A percentile compares a stretch with the other conserved stretches of the same genome.
Conservation (phyloP, 2,797 vertebrate species). For the Falco rusticolus region DNA sequence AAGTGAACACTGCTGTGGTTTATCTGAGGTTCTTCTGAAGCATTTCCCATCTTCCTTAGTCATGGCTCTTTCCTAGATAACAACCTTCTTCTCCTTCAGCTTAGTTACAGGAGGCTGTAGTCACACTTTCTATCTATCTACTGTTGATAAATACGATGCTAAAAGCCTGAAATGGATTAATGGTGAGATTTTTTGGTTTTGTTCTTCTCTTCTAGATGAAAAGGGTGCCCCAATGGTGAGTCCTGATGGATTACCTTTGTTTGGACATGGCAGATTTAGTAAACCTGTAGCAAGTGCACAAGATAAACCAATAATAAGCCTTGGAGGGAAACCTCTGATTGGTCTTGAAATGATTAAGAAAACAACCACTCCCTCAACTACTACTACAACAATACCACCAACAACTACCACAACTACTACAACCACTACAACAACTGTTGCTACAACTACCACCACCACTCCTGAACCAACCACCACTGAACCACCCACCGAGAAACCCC, state of each 20-base stretch:
- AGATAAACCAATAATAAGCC: conserved; percentile 89
- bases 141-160: not conserved
- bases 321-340: conserved; percentile 92
- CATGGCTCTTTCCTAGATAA: not conserved
- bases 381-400: conserved; percentile 59
- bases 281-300: conserved; percentile 92
- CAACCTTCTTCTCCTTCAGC: not conserved
- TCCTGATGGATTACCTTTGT: conserved; percentile 92
- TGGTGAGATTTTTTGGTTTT: not conserved
- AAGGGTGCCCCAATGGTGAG: conserved; percentile 91
- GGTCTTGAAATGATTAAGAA: conserved; percentile 87
- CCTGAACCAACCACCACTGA: conserved; percentile 83
- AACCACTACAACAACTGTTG: conserved; percentile 71
- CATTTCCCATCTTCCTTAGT: not conserved
- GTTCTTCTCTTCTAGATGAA: conserved; percentile 80
- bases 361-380: conserved; percentile 79
- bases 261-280: conserved; percentile 90
- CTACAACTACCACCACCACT: conserved; percentile 69
- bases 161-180: not conserved
- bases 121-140: not conserved
- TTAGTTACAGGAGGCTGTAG: not conserved
- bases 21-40: not conserved
- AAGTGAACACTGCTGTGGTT: not conserved
- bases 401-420: conserved; percentile 72
- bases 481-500: conserved; percentile 77